A percentile compares a stretch with the other conserved stretches of the same genome.
phyloP scores from a whole-genome alignment of 35 echinoderm and acorn worm genomes.

The Nesometra sesokonis region DNA sequence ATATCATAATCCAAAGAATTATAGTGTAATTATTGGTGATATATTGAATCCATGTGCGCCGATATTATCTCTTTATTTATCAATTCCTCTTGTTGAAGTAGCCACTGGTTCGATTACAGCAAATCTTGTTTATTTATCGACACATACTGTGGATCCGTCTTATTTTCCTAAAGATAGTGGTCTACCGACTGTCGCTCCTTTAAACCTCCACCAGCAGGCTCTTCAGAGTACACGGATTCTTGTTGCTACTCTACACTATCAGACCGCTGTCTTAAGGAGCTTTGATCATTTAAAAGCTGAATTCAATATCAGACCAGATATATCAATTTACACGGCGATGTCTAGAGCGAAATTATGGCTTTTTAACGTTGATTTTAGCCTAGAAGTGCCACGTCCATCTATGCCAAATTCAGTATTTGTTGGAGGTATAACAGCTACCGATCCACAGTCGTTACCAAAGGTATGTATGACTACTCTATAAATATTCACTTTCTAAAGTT shows the following conservation, averaged over 20 bases:
- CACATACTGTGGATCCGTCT: background rate
- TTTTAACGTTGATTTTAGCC: background rate
- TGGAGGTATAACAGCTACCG: background rate
- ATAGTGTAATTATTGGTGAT: background rate
- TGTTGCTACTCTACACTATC: background rate
- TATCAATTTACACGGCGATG: background rate
- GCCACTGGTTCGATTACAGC: background rate
- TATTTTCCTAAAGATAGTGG: background rate
- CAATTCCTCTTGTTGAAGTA: background rate
- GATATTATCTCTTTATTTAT: background rate
- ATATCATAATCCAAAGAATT: background rate
- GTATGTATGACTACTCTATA: background rate
- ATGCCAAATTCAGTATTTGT: slow-evolving; percentile 8
- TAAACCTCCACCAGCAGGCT: background rate
- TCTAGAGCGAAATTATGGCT: background rate
- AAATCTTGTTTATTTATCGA: background rate
- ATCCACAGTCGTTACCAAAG: background rate
- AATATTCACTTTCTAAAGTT: background rate
- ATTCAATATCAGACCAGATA: background rate
- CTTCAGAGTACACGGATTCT: background rate
- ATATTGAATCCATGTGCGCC: background rate
- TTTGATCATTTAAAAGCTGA: background rate
- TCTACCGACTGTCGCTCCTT: background rate
- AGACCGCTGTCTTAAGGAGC: background rate
- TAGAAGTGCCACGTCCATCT: background rate